Evolutionary conservation across 1,140 invertebrate species (phyloP).

Genomic region (Octopus bimaculoides): DNA sequence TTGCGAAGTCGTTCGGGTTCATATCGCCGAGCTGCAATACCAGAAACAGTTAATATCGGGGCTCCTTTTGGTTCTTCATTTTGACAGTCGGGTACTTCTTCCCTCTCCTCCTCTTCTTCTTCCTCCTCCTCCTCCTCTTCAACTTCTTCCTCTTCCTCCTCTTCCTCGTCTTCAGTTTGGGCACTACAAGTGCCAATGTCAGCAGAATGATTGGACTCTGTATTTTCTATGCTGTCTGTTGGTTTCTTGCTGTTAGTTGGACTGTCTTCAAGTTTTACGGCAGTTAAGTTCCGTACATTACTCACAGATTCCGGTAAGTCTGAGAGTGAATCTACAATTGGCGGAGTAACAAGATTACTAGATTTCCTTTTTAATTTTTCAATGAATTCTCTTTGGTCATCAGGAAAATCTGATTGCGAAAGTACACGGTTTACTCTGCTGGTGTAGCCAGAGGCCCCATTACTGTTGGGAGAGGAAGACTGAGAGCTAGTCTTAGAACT

Average conservation of each 20-base stretch:
- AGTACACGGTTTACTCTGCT: background rate
- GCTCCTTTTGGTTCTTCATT: constrained; percentile 9
- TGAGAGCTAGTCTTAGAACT: constrained; percentile 18
- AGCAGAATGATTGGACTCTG: background rate
- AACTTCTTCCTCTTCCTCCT: background rate
- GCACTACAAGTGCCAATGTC: background rate
- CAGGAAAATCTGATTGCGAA: constrained; percentile 11
- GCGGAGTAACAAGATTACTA: constrained; percentile 2
- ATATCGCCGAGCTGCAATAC: background rate
- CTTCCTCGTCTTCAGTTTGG: background rate
- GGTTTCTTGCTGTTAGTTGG: background rate
- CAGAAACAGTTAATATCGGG: background rate
- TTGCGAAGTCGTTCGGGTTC: background rate
- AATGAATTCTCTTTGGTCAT: constrained; percentile 36
- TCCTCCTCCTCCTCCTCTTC: background rate
- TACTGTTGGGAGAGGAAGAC: constrained; percentile 14
- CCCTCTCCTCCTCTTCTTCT: background rate
- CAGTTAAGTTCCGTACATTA: constrained; percentile 31
- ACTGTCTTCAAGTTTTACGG: constrained; percentile 21
- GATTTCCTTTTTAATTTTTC: constrained; percentile 43
- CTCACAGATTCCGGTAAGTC: constrained; percentile 11
- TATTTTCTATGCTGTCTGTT: background rate
- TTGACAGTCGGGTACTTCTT: no score
- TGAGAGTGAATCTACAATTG: background rate
- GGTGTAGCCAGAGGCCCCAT: background rate